Evolutionary conservation across 2,113 vertebrate species (phyloP), one percentile per base, ranked within the genome.

Genomic region (Morone chrysops): DNA sequence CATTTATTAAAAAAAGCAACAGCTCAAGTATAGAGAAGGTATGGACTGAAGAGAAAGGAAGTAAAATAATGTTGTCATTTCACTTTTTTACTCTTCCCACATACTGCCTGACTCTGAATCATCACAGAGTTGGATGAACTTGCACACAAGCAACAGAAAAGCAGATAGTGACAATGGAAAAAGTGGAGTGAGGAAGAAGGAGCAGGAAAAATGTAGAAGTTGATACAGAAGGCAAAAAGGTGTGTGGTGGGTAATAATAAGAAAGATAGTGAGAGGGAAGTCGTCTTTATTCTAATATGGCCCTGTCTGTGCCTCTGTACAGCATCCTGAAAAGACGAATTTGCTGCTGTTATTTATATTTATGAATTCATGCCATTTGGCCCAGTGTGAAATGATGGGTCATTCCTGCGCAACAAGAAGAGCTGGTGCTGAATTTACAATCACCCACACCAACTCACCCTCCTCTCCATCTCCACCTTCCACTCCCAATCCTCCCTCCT

Each of bases 361-460:
- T 97, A 95, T 96, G 94, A 96, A 96, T 96, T 97, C 93, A 95
- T 93, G 89, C 94, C 87, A 89, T 94, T 96, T 94, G 93, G 94
- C 96, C 89, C 94, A 93, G 93, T 95, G 94, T 81, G 81, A 96
- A 96, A 96, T 95, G 93, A 95, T 95, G 92, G 95, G 94, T 96
- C 88, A 95, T 96, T 96, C 93, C 94, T 88, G 87, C 94, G 92
- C 93, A 95, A 93, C 95, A 94, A 95, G 93, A 95, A 92, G 93
- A 87, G 82, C 95, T 90, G 94, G 93, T 95, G 89, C 93, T 94
- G 95, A 95, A 96, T 97, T 96, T 96, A 93, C 96, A 96, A 91
- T 93, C 85, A 82, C 56, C 66, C 91, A 10, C 53, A 59, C 66
- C 71, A 72, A 10, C 75, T 60, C 36, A 18, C 71, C 78, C 75